These are phyloP conservation scores for Hydrotaea diabolus DNA, from an alignment of 2,888 invertebrate species.

Conservation along the genomic window DNA sequence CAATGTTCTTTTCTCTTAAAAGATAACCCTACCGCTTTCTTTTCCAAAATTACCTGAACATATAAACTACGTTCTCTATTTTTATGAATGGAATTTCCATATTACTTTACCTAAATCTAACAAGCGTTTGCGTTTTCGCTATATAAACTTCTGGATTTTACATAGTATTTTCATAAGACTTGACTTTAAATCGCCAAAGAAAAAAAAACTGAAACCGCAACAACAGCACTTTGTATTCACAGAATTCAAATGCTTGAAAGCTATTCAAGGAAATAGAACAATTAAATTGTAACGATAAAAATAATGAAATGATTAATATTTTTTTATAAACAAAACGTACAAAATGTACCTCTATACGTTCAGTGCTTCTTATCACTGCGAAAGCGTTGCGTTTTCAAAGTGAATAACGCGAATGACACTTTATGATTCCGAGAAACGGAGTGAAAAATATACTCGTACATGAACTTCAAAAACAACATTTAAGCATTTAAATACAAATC, in stretches of 20 bases:
- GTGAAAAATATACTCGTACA: background rate
- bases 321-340: background rate
- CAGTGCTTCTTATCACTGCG: background rate
- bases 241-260: background rate
- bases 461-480: background rate
- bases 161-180: background rate
- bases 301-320: slow-evolving; percentile 21
- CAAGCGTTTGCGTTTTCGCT: no score
- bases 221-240: background rate
- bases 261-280: background rate
- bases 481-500: background rate
- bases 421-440: slow-evolving; percentile 3
- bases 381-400: background rate
- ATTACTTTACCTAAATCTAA: no score
- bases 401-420: background rate
- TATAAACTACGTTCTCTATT: no score
- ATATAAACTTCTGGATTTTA: no score
- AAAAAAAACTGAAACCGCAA: background rate
- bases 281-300: slow-evolving; percentile 5
- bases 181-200: background rate
- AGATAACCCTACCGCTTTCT: no score
- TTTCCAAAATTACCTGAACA: no score
- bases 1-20: no score
- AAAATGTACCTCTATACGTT: background rate
- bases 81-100: background rate